phyloP scores from a whole-genome alignment of 2,113 vertebrate species.

The Puffinus mauretanicus region DNA sequence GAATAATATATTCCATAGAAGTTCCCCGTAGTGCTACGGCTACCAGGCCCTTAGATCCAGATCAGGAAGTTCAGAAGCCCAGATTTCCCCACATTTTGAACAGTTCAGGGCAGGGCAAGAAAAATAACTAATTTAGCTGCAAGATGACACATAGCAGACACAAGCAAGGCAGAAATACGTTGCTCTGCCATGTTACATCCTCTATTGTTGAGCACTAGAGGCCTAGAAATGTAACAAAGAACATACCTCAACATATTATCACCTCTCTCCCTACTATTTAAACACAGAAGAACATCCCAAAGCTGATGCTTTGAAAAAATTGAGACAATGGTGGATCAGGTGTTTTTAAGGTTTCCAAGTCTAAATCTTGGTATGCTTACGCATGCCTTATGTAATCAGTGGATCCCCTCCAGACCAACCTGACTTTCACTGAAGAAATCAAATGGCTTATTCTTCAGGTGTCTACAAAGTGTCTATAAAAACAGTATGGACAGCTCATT shows the following conservation, averaged over 20 bases:
- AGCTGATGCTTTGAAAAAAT: not conserved
- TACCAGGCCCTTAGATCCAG: not conserved
- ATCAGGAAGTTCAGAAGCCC: not conserved
- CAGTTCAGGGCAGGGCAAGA: not conserved
- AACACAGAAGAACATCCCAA: not conserved
- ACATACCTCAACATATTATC: not conserved
- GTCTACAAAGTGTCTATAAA: not conserved
- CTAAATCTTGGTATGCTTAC: not conserved
- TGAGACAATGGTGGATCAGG: not conserved
- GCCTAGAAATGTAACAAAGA: not conserved
- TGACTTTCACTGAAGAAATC: not conserved
- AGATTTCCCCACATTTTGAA: not conserved
- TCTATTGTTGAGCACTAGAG: not conserved
- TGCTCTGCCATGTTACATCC: not conserved
- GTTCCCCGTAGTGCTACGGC: not conserved
- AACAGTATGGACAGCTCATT: not conserved
- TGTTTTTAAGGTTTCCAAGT: not conserved
- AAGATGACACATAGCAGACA: not conserved
- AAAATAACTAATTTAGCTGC: not conserved
- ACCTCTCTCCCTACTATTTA: not conserved
- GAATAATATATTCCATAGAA: not conserved
- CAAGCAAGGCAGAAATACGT: not conserved
- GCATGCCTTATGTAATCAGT: not conserved
- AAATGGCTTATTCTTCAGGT: not conserved
- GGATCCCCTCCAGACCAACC: not conserved